A percentile compares a stretch with the other conserved stretches of the same genome.
These are phyloP conservation scores for Urophycis tenuis DNA, from an alignment of 2,797 vertebrate species.

Conservation along the genomic window DNA sequence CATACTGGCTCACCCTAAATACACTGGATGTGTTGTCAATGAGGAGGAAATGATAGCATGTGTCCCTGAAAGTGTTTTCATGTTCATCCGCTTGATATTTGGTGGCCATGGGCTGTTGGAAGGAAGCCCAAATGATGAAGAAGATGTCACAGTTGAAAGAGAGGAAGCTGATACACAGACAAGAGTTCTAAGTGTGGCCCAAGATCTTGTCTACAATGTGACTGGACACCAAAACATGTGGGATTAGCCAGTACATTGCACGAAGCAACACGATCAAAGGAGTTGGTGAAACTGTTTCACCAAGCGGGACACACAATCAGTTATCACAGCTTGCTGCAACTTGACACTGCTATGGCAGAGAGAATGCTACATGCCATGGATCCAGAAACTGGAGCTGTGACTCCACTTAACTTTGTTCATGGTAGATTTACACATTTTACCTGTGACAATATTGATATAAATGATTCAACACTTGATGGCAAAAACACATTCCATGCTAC, in stretches of 20 bases:
- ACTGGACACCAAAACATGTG: background rate
- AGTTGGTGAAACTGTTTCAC: slow-evolving; percentile 5
- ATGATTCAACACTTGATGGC: too few relatives aligned
- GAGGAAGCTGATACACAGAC: background rate
- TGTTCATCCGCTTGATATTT: slow-evolving; percentile 8
- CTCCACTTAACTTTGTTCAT: background rate
- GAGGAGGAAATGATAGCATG: slow-evolving; percentile 9
- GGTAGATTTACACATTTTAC: background rate
- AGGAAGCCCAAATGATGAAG: slow-evolving; percentile 2
- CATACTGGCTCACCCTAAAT: background rate
- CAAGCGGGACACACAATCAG: slow-evolving; percentile 8
- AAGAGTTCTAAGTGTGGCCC: slow-evolving; percentile 4
- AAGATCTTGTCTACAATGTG: slow-evolving; percentile 7
- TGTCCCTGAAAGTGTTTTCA: slow-evolving; percentile 12
- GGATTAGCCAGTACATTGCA: slow-evolving; percentile 1
- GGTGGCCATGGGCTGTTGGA: slow-evolving; percentile 4
- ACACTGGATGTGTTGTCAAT: slow-evolving; percentile 7
- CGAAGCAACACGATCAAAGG: slow-evolving; percentile 5
- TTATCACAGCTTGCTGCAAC: background rate
- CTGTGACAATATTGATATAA: too few relatives aligned
- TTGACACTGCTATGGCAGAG: background rate
- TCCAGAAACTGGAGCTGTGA: slow-evolving; percentile 5
- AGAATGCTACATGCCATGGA: background rate
- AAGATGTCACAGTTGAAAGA: slow-evolving; percentile 1
- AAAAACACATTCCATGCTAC: too few relatives aligned